phyloP scores from a whole-genome alignment of 2,797 vertebrate genomes.

The Microchirus variegatus region DNA sequence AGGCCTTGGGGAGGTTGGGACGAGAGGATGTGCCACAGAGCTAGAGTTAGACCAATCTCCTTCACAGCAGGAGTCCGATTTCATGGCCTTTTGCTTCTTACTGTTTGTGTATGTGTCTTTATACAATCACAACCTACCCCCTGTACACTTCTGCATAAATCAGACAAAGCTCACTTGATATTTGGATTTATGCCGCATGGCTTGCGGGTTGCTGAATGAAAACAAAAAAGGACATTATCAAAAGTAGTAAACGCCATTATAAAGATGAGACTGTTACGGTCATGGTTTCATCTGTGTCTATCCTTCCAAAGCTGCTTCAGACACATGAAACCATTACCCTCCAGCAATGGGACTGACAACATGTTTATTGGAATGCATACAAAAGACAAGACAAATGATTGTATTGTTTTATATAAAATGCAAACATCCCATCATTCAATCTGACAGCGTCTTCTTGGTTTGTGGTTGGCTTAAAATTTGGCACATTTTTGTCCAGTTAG shows the following conservation, averaged over 20 bases:
- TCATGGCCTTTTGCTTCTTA: slow-evolving; percentile 38
- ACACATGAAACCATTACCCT: slow-evolving; percentile 29
- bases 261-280: slow-evolving; percentile 24
- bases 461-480: too few relatives aligned
- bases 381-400: not conserved
- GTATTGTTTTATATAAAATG: too few relatives aligned
- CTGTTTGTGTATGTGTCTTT: slow-evolving; percentile 23
- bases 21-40: slow-evolving; percentile 28
- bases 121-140: slow-evolving; percentile 29
- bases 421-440: too few relatives aligned
- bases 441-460: too few relatives aligned
- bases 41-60: slow-evolving; percentile 50
- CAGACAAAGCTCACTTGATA: slow-evolving; percentile 21
- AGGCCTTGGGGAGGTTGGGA: slow-evolving; percentile 29
- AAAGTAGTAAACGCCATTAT: slow-evolving; percentile 26
- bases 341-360: slow-evolving; percentile 14
- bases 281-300: slow-evolving; percentile 29
- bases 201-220: slow-evolving; percentile 8
- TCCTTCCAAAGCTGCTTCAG: slow-evolving; percentile 3
- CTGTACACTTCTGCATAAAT: slow-evolving; percentile 40
- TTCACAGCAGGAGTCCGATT: slow-evolving; percentile 42
- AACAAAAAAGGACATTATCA: not conserved
- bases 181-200: slow-evolving; percentile 10
- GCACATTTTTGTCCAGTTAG: too few relatives aligned
- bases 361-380: slow-evolving; percentile 5